phyloP scores from a whole-genome alignment of 1,140 invertebrate genomes.

The Chlorops oryzae region DNA sequence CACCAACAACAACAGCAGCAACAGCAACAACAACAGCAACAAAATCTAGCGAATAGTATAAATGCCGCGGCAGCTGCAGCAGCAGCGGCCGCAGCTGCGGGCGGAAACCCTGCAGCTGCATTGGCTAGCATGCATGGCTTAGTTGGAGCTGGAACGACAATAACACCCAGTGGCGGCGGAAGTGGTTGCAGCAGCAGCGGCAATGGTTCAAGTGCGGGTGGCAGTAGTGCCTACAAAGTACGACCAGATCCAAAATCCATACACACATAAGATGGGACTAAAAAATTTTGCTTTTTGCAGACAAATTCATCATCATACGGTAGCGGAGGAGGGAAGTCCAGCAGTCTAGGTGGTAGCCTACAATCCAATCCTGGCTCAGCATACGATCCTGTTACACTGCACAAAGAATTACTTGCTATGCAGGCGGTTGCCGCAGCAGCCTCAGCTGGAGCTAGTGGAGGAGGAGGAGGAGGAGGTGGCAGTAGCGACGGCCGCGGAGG shows the following conservation, averaged over 20 bases:
- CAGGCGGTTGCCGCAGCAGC: conserved; percentile 44
- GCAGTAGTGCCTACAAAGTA: conserved; percentile 39
- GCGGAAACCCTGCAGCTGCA: conserved; percentile 37
- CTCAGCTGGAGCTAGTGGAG: conserved; percentile 17
- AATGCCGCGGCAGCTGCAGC: conserved; percentile 47
- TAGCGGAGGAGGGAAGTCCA: too few species aligned
- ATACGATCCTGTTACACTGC: conserved; percentile 43
- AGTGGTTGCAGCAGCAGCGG: conserved; percentile 22
- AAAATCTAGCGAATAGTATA: conserved; percentile 45
- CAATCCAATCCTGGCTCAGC: conserved; percentile 35
- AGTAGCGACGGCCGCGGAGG: not conserved
- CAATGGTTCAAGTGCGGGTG: conserved; percentile 29
- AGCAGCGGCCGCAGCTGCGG: conserved; percentile 40
- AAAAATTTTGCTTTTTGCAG: conserved; percentile 11
- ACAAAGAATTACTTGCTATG: conserved; percentile 46
- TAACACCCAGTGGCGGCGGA: conserved; percentile 24
- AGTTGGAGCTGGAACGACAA: conserved; percentile 32
- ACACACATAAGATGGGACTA: not conserved
- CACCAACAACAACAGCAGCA: conserved; percentile 24
- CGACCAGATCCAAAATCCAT: conserved; percentile 7
- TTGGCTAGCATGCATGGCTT: conserved; percentile 40
- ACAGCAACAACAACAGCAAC: conserved; percentile 37
- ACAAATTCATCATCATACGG: conserved; percentile 39
- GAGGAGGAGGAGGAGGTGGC: not conserved
- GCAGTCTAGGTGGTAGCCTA: too few species aligned